A percentile compares a stretch with the other conserved stretches of the same genome.
These are phyloP conservation scores for Pangasius mekongensis DNA, from an alignment of 2,797 vertebrate species.

Conservation along the genomic window DNA sequence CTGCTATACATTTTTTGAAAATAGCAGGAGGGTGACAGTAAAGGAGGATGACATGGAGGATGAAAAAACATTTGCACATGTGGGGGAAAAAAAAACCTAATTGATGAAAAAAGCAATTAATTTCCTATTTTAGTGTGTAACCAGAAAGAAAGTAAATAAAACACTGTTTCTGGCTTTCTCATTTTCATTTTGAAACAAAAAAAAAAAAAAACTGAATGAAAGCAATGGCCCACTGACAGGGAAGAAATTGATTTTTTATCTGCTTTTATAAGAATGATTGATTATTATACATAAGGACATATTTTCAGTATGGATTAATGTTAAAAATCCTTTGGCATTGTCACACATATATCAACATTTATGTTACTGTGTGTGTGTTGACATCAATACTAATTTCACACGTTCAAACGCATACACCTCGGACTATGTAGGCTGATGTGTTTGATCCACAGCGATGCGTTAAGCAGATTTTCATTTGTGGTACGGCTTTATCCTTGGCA, in stretches of 20 bases:
- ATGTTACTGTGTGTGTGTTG: constrained; percentile 12
- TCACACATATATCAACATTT: constrained; percentile 14
- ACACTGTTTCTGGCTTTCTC: neutral
- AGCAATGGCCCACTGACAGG: neutral
- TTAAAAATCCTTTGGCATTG: constrained; percentile 13
- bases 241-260: neutral
- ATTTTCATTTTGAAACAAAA: neutral
- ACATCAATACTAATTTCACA: constrained; percentile 14
- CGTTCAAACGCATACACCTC: constrained; percentile 11
- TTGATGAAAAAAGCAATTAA: neutral
- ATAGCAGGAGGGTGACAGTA: neutral
- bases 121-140: neutral
- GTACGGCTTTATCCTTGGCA: constrained; percentile 47
- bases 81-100: neutral
- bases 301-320: constrained; percentile 13
- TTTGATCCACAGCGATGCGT: constrained; percentile 20
- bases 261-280: neutral
- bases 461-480: constrained; percentile 40
- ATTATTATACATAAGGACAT: constrained; percentile 11
- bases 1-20: neutral
- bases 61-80: neutral
- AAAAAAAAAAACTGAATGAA: neutral
- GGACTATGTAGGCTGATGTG: constrained; percentile 1
- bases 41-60: neutral
- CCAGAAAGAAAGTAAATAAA: neutral